Conservation (phyloP, 2,888 invertebrate genomes). For the Drosophila formosana region DNA sequence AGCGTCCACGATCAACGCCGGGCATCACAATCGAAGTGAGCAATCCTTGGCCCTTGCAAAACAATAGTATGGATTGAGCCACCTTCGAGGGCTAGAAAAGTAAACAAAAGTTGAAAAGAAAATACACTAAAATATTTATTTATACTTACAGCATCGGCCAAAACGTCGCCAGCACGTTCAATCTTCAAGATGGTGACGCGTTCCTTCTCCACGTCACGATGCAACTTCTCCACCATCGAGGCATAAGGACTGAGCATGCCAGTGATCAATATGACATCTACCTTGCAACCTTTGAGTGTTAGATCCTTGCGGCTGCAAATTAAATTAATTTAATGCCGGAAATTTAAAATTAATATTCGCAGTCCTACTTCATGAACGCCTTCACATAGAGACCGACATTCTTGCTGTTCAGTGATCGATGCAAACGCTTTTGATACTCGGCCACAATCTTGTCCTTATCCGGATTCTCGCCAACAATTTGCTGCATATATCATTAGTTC, state of each 20-base stretch:
- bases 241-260: slow-evolving; percentile 92
- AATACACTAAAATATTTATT: neutral
- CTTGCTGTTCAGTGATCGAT: slow-evolving; percentile 91
- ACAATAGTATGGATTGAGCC: slow-evolving; percentile 93
- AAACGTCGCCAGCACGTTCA: slow-evolving; percentile 94
- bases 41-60: slow-evolving; percentile 94
- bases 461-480: slow-evolving; percentile 87
- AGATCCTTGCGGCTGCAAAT: slow-evolving; percentile 89
- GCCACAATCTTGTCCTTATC: slow-evolving; percentile 91
- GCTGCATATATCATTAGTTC: slow-evolving; percentile 81
- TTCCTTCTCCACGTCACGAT: slow-evolving; percentile 92
- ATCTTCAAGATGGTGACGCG: slow-evolving; percentile 93
- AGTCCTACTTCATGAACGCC: slow-evolving; percentile 91
- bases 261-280: slow-evolving; percentile 92
- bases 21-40: slow-evolving; percentile 93
- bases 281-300: slow-evolving; percentile 89
- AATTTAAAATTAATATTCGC: neutral
- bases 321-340: neutral
- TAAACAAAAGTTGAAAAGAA: neutral
- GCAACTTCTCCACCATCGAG: slow-evolving; percentile 91
- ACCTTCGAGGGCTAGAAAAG: slow-evolving; percentile 91
- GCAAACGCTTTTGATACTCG: slow-evolving; percentile 91
- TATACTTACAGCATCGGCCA: slow-evolving; percentile 91
- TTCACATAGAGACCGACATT: slow-evolving; percentile 93
- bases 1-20: slow-evolving; percentile 90